Percentiles rank a stretch among this genome's conserved stretches.
phyloP scores from a whole-genome alignment of 1,140 invertebrate genomes.

The Hesperophylax magnus region DNA sequence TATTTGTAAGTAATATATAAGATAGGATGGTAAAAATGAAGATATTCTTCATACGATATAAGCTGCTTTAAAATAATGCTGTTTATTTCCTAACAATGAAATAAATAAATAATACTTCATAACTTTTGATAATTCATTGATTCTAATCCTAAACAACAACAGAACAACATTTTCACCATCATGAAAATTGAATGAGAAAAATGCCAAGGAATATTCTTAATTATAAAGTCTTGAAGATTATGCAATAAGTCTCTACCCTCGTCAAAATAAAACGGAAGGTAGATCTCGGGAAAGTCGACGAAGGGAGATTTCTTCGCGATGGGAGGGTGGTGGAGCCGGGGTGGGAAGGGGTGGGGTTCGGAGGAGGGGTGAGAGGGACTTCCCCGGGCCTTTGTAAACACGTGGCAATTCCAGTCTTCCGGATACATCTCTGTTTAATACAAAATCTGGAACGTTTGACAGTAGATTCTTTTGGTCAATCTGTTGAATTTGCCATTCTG shows the following conservation, averaged over 20 bases:
- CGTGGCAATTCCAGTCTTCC: not conserved
- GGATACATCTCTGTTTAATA: constrained; percentile 1
- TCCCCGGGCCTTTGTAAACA: constrained; percentile 1
- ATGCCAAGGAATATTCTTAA: constrained; percentile 4
- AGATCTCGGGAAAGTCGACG: not conserved
- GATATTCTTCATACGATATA: no score
- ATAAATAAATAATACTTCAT: no score
- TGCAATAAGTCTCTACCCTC: constrained; percentile 17
- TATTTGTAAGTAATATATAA: no score
- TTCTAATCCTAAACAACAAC: no score
- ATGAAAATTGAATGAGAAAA: no score
- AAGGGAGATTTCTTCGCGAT: not conserved
- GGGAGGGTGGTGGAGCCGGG: not conserved
- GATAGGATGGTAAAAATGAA: no score
- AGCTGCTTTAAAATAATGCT: no score
- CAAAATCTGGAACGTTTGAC: not conserved
- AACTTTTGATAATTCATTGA: no score
- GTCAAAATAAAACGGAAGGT: constrained; percentile 18
- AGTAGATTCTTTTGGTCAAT: no score
- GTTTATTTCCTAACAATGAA: no score
- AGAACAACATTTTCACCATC: no score
- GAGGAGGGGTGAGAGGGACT: not conserved
- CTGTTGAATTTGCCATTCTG: no score
- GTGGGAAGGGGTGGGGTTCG: not conserved
- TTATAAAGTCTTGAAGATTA: constrained; percentile 19